Evolutionary conservation across 2,888 invertebrate species (phyloP).

Genomic region (Drosophila buzzatii): DNA sequence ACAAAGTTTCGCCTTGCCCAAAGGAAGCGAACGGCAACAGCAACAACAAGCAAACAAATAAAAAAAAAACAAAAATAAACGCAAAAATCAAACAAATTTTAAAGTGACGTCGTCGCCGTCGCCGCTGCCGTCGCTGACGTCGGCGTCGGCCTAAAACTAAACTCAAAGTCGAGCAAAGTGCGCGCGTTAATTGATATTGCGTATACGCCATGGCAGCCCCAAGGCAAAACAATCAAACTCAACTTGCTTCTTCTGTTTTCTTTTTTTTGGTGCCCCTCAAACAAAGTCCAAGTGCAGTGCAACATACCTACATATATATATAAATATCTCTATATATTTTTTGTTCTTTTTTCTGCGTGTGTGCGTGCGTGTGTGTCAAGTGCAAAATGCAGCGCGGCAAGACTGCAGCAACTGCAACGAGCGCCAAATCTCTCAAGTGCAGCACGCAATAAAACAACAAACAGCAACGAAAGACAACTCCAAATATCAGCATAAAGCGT

Average conservation of each 20-base stretch:
- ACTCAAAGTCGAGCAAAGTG: slow-evolving; percentile 61
- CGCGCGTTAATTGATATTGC: slow-evolving; percentile 68
- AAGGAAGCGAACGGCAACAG: background rate
- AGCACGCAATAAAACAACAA: slow-evolving; percentile 21
- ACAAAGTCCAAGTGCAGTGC: slow-evolving; percentile 11
- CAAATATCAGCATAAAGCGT: background rate
- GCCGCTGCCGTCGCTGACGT: slow-evolving; percentile 24
- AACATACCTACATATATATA: background rate
- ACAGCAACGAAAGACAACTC: background rate
- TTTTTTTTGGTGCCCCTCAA: background rate
- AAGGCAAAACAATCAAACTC: background rate
- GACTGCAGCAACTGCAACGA: slow-evolving; percentile 31
- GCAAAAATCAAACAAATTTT: slow-evolving; percentile 18
- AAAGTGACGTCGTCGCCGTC: slow-evolving; percentile 40
- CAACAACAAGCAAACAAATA: too few species aligned
- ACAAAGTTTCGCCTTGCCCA: slow-evolving; percentile 34
- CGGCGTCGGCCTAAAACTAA: slow-evolving; percentile 43
- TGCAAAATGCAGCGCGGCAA: slow-evolving; percentile 43
- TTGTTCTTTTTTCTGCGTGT: slow-evolving; percentile 24
- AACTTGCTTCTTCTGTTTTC: fast-evolving
- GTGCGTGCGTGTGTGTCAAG: slow-evolving; percentile 24
- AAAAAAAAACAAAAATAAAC: slow-evolving; percentile 17
- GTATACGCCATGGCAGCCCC: slow-evolving; percentile 56
- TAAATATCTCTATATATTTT: slow-evolving; percentile 5
- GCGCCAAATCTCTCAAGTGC: slow-evolving; percentile 11